Base-by-base conservation (phyloP, 2,113 vertebrate species). In the Pseudorasbora parva region DNA sequence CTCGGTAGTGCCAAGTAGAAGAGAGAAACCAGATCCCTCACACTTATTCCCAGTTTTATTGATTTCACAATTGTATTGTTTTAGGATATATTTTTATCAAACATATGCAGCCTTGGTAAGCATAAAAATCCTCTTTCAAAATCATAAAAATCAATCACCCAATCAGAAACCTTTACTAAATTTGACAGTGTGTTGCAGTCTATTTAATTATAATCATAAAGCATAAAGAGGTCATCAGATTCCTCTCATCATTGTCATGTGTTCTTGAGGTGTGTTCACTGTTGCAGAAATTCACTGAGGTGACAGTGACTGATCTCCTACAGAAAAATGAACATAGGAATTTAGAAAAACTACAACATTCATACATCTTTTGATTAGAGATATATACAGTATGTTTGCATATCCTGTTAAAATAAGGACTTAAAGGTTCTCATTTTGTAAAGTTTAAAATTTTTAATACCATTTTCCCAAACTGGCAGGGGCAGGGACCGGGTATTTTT, bases 401-500 rank as follows among this genome's bases (percentile, higher is more conserved):
- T 15, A 7, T 62, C 2, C 25, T 62, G 2, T 62, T 62, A 62
- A 62, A 27, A 23, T 59, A 57, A 57, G 8, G 1, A 21, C 19
- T 21, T 56, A 56, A 56, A 21, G 21, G 19, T 19, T 56, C 19
- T 56, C 19, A 56, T 33, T 78, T 15, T 21, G 37, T n/a, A 5
- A 59, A 11, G 12, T 27, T 45, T 14, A n/a, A 37, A 9, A 82
- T 12, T 8, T 71, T 30, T 5, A 15, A 15, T 76, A 85, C 84
- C 79, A 0, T 21, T 60, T 82, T 23, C 5, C 84, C 84, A 69
- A 76, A 77, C 12, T 49, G n/a, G 60, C 51, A 27, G 8, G 49
- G 23, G 33, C 25, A 9, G 37, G 57, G 62, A 45, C 30, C 0
- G 0, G 0, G 0, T n/a, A 59, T 1, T 10, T 8, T 3, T 5